Base-by-base conservation (phyloP, 2,888 invertebrate species). In the Bugulina stolonifera region DNA sequence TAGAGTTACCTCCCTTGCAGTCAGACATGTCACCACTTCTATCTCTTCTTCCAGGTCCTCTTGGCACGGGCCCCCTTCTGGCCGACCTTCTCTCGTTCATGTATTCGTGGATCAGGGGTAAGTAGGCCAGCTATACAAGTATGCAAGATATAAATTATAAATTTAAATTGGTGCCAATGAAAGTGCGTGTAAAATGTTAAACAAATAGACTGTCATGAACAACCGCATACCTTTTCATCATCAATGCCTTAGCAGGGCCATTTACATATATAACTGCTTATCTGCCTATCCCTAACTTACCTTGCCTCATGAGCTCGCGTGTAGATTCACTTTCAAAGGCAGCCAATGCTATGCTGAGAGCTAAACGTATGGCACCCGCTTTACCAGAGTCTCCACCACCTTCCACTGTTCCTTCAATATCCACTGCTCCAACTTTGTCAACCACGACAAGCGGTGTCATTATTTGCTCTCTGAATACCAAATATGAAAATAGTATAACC, bases 11-110 rank as follows among this genome's bases (percentile, higher is more conserved):
- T n/a, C n/a, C n/a, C n/a, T n/a, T n/a, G n/a, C n/a, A n/a, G n/a
- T n/a, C n/a, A n/a, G n/a, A n/a, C n/a, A n/a, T n/a, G n/a, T n/a
- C n/a, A n/a, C n/a, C n/a, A n/a, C n/a, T n/a, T 10, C 71, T 75
- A 76, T 72, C 75, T 76, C 75, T 73, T 77, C 73, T 74, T 70
- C 96, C 96, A 97, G 75, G 94, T 94, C 81, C 89, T 91, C 84
- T 93, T 93, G 82, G 89, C 91, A 79, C 96, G 90, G 27, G 96
- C 94, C 78, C 92, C 92, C 79, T 89, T 90, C 85, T 94, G 94
- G 5, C 95, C 96, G 72, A 91, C 91, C 89, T 95, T 95, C 89
- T 94, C 93, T 77, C 96, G 89, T 85, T 97, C 96, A 73, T 89
- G 88, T 27, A 86, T 86, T 72, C 96, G 87, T 75, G 87, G 88